A percentile compares a stretch with the other conserved stretches of the same genome.
Conservation (phyloP, 2,113 vertebrate species). For the Alexandromys fortis region DNA sequence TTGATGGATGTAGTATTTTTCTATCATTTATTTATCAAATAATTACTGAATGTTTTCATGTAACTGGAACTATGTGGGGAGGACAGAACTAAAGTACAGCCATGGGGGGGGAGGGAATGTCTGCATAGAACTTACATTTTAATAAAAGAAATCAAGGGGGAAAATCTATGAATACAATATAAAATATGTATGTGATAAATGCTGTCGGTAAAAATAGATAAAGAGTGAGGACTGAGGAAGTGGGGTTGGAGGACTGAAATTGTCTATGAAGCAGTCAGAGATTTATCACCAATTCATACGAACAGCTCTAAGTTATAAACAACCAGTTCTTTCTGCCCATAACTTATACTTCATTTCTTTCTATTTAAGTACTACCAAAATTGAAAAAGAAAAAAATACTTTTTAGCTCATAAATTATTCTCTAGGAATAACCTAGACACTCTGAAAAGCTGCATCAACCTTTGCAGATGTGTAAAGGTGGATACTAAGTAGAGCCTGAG, state of each 20-base stretch:
- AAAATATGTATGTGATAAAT: background rate
- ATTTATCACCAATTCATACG: background rate
- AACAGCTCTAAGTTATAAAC: background rate
- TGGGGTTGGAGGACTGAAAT: background rate
- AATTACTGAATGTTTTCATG: background rate
- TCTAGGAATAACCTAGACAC: slow-evolving; percentile 47
- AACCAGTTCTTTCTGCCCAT: background rate
- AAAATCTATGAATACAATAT: background rate
- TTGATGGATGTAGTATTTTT: background rate
- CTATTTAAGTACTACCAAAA: slow-evolving; percentile 4
- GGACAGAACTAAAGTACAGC: background rate
- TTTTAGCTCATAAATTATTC: slow-evolving; percentile 58
- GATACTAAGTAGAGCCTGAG: background rate
- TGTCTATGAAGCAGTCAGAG: background rate
- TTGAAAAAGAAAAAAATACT: background rate
- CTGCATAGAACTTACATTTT: background rate
- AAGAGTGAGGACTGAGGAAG: background rate
- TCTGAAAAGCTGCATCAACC: slow-evolving; percentile 60
- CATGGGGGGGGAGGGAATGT: background rate
- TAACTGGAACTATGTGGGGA: background rate
- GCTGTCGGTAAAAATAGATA: background rate
- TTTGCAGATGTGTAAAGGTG: slow-evolving; percentile 65
- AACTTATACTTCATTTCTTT: slow-evolving; percentile 4
- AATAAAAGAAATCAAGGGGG: background rate
- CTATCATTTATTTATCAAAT: slow-evolving; percentile 1